Base-by-base conservation (phyloP, 2,113 vertebrate genomes). In the Amphiprion percula region DNA sequence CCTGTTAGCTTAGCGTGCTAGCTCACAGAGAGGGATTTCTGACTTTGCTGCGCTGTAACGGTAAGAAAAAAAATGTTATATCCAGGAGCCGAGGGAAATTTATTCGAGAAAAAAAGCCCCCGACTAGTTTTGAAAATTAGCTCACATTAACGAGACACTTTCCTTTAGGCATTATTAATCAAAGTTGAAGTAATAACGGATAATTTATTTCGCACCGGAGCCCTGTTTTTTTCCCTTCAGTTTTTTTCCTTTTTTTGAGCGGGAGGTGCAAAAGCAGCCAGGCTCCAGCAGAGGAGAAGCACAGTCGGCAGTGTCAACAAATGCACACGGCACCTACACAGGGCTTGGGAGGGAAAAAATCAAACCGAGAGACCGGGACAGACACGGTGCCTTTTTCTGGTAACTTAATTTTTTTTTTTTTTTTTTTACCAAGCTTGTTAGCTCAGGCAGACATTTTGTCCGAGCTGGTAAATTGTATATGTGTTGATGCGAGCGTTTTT, bases 211-310 rank as follows among this genome's bases (percentile, higher is more conserved):
- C 68, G 74, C 23, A 44, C 76, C 66, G 59, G 76, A 77, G 62
- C 83, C 69, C 68, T 61, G 87, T 91, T 95, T 44, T 41, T 41
- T 41, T 41, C 9, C 9, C 2, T 41, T 41, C 11, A 21, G 7
- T 39, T 39, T 39, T 41, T 41, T 41, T 41, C 9, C 2, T 41
- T 41, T 41, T 92, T 52, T 96, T 96, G 94, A 96, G 95, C 95
- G 95, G 93, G 94, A 95, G 90, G 91, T 88, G 89, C 87, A 87
- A 75, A 89, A 87, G 89, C 87, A 87, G 89, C 86, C 89, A 79
- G 79, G 68, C 77, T 84, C 62, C 82, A 80, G 77, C 83, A 79
- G 72, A 83, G 82, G 69, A 84, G 83, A 66, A 65, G 70, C 70
- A n/a, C 85, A 67, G 74, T 64, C 90, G 83, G 88, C 85, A 90